These are phyloP conservation scores for Delichon dasypus DNA, from an alignment of 2,797 vertebrate genomes.

Conservation along the genomic window DNA sequence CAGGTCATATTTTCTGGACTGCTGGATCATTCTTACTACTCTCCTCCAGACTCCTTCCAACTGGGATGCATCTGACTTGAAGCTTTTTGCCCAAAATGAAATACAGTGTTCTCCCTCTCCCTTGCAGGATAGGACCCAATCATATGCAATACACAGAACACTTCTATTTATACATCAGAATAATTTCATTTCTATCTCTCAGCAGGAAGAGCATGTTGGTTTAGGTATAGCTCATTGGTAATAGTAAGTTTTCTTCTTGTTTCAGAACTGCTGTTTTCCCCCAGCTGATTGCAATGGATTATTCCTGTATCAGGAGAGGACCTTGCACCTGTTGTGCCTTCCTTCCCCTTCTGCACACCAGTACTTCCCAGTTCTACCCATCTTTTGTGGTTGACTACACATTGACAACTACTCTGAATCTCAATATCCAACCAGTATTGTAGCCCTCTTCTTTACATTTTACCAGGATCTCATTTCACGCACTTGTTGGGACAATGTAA, in stretches of 20 bases:
- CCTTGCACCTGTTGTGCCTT: not conserved
- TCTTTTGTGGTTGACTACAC: not conserved
- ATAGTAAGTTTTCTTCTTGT: not conserved
- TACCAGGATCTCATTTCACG: not conserved
- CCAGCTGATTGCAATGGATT: not conserved
- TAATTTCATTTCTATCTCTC: not conserved
- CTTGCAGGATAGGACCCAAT: not conserved
- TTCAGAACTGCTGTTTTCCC: not conserved
- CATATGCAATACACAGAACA: not conserved
- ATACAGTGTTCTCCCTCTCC: not conserved
- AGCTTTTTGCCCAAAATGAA: not conserved
- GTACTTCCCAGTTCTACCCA: not conserved
- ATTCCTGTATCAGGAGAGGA: not conserved
- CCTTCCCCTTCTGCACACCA: not conserved
- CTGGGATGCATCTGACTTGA: not conserved
- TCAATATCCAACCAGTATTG: not conserved
- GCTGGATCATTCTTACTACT: not conserved
- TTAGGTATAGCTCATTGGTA: not conserved
- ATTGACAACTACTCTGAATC: not conserved
- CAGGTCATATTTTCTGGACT: not conserved
- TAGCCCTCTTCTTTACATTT: not conserved
- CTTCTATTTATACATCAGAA: not conserved
- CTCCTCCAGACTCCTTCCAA: not conserved
- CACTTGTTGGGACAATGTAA: not conserved
- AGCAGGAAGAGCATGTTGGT: accelerated